A percentile compares a stretch with the other conserved stretches of the same genome.
Evolutionary conservation across 2,888 invertebrate species (phyloP).

Genomic region (Ichneumoninae sp.): DNA sequence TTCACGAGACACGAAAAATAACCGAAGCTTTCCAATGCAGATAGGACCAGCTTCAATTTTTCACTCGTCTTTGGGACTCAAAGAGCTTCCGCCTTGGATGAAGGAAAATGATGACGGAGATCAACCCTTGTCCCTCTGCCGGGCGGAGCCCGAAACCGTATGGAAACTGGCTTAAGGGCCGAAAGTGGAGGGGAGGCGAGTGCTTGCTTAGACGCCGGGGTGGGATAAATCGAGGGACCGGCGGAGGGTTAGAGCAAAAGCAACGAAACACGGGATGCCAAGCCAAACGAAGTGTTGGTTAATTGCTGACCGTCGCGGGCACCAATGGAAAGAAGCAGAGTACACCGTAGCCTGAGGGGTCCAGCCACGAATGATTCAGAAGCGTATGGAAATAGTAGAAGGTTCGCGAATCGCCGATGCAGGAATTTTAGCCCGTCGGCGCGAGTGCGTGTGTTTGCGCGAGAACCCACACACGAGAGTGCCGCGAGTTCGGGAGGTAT

Average conservation of each 20-base stretch:
- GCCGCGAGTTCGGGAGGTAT: slow-evolving; percentile 24
- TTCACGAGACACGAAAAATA: neutral
- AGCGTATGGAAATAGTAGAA: slow-evolving; percentile 24
- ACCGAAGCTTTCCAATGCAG: neutral
- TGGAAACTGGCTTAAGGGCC: neutral
- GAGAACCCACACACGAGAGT: slow-evolving; percentile 52
- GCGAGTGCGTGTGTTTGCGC: slow-evolving; percentile 69
- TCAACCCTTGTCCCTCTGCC: neutral
- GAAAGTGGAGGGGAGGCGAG: slow-evolving; percentile 51
- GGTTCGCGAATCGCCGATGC: slow-evolving; percentile 68
- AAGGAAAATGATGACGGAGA: neutral
- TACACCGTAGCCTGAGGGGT: slow-evolving; percentile 22
- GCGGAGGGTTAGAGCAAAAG: slow-evolving; percentile 71
- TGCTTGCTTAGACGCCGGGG: neutral
- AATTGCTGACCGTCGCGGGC: slow-evolving; percentile 21
- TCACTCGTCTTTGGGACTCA: neutral
- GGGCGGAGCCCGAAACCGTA: neutral
- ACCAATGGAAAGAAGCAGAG: slow-evolving; percentile 25
- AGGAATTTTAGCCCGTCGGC: slow-evolving; percentile 70
- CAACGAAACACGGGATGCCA: neutral
- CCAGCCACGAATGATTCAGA: slow-evolving; percentile 28
- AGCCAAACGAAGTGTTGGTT: slow-evolving; percentile 1
- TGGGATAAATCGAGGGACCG: slow-evolving; percentile 71
- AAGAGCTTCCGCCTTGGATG: neutral
- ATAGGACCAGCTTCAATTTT: neutral